Conservation (phyloP, 2,113 vertebrate species). For the Bubalus kerabau region DNA sequence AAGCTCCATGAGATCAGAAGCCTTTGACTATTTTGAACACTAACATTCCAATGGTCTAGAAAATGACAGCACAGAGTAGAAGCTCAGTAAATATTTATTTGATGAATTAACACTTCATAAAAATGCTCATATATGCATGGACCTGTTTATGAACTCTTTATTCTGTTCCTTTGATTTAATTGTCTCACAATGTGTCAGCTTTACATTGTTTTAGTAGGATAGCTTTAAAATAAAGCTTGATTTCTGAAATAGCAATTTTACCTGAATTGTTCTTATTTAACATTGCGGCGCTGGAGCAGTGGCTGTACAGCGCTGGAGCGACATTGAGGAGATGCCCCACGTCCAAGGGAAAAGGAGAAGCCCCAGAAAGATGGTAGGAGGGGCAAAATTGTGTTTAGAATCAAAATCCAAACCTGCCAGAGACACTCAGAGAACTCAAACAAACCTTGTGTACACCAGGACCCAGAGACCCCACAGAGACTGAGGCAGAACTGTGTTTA, state of each 20-base stretch:
- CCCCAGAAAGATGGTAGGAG: no score
- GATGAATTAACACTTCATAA: background rate
- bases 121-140: background rate
- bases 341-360: no score
- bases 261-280: background rate
- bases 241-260: background rate
- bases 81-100: background rate
- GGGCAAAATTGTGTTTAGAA: no score
- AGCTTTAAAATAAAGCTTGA: background rate
- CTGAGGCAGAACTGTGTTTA: no score
- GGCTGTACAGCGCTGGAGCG: no score
- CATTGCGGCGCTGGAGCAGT: no score
- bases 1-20: background rate
- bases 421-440: no score
- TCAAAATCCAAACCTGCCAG: no score
- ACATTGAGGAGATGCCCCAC: no score
- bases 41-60: background rate
- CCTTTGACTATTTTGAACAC: background rate
- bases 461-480: no score
- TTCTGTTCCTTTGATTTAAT: background rate
- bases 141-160: background rate
- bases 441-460: no score
- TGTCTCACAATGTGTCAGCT: background rate
- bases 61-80: background rate
- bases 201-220: background rate